Percentiles rank a stretch among this genome's conserved stretches.
Conservation (phyloP, 2,888 invertebrate genomes). For the Opisthograptis luteolata region DNA sequence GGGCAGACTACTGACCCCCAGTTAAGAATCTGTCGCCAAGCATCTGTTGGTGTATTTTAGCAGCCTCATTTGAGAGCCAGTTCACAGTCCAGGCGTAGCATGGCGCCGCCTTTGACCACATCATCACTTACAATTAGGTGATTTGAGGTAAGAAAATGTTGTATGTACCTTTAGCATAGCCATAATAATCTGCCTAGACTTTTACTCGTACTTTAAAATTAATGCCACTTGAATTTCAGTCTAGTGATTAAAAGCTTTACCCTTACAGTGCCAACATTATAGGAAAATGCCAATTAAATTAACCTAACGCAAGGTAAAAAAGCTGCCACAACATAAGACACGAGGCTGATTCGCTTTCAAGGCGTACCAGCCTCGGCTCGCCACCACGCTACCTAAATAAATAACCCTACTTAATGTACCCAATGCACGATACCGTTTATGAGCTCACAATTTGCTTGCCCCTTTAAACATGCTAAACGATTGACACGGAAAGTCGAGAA, state of each 20-base stretch:
- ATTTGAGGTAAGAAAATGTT: too few species aligned
- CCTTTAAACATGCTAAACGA: slow-evolving; percentile 55
- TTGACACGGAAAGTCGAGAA: slow-evolving; percentile 50
- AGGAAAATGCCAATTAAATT: background rate
- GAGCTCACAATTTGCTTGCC: slow-evolving; percentile 46
- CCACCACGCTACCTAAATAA: slow-evolving; percentile 75
- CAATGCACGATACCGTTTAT: slow-evolving; percentile 70
- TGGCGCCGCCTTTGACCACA: too few species aligned
- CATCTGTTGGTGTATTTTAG: too few species aligned
- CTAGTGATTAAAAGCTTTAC: background rate
- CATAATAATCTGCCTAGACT: too few species aligned
- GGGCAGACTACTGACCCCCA: too few species aligned
- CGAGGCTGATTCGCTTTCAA: slow-evolving; percentile 47
- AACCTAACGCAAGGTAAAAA: slow-evolving; percentile 31
- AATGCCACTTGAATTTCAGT: background rate
- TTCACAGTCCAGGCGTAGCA: too few species aligned
- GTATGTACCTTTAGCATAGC: too few species aligned
- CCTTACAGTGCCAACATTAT: background rate
- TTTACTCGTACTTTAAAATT: background rate
- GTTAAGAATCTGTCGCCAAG: too few species aligned
- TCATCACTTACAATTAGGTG: too few species aligned
- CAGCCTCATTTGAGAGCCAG: too few species aligned
- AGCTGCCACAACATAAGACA: slow-evolving; percentile 41
- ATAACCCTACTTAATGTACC: slow-evolving; percentile 77
- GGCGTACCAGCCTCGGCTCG: slow-evolving; percentile 53